Percentiles rank a stretch among this genome's conserved stretches.
phyloP scores from a whole-genome alignment of 2,888 invertebrate genomes.

The Macrosiphum euphorbiae region DNA sequence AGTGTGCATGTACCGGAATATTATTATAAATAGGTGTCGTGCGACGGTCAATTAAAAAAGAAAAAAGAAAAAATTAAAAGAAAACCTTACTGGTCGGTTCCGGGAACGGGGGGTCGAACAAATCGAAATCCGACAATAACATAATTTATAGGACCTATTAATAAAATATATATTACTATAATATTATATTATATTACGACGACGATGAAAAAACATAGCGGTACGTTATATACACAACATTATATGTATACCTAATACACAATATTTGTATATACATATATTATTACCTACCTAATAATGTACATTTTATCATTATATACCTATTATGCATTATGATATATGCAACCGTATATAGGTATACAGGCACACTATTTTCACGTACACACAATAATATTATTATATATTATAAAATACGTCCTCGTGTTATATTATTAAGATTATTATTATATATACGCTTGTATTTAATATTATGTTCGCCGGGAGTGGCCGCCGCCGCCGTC shows the following conservation, averaged over 20 bases:
- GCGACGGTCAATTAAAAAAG: conserved; percentile 62
- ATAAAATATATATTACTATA: conserved; percentile 52
- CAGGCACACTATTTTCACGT: neutral
- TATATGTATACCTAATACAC: too few relatives aligned
- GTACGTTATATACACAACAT: neutral
- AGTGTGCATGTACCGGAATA: conserved; percentile 37
- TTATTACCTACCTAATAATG: neutral
- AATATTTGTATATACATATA: too few relatives aligned
- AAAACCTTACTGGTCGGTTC: neutral
- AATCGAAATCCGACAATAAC: conserved; percentile 63
- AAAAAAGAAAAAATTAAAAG: conserved; percentile 30
- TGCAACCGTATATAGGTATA: neutral
- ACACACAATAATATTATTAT: neutral
- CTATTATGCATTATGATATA: neutral
- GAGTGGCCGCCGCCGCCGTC: conserved; percentile 49
- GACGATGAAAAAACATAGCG: neutral
- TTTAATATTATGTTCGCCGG: conserved; percentile 23
- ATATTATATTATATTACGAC: neutral
- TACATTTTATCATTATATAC: neutral
- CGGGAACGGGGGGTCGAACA: neutral
- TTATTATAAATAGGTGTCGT: conserved; percentile 64
- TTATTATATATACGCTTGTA: conserved; percentile 2
- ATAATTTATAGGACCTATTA: conserved; percentile 64
- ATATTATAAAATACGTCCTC: neutral
- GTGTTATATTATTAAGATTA: conserved; percentile 28